Conservation (phyloP, 2,888 invertebrate genomes). For the Hirtodrosophila cameraria region DNA sequence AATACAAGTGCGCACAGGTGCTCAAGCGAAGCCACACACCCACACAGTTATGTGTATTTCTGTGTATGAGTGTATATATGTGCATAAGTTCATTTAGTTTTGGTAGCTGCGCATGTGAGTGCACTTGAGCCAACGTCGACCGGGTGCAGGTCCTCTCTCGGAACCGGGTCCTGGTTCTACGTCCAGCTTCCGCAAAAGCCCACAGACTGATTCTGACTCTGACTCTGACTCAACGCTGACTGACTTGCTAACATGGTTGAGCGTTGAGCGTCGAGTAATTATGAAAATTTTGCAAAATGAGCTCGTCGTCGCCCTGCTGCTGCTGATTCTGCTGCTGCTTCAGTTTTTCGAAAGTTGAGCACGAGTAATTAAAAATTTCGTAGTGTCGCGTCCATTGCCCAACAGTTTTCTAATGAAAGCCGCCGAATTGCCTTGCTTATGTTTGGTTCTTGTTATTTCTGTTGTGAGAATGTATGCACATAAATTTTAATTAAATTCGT, state of each 20-base stretch:
- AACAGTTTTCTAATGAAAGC: conserved; percentile 46
- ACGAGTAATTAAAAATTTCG: conserved; percentile 75
- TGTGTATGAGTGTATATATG: conserved; percentile 19
- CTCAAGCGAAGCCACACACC: conserved; percentile 62
- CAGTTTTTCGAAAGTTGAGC: conserved; percentile 68
- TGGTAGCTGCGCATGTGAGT: conserved; percentile 73
- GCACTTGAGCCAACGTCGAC: conserved; percentile 60
- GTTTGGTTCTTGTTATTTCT: conserved; percentile 36
- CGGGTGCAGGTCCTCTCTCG: conserved; percentile 24
- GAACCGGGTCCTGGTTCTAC: conserved; percentile 4
- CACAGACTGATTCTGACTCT: conserved; percentile 7
- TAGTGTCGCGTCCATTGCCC: conserved; percentile 63
- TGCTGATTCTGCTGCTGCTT: too few species aligned
- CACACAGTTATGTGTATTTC: conserved; percentile 18
- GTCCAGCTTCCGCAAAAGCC: conserved; percentile 31
- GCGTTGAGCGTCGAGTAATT: conserved; percentile 61
- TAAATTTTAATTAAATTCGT: conserved; percentile 77
- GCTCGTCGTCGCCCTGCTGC: conserved; percentile 54
- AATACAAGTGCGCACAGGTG: conserved; percentile 60
- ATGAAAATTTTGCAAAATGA: conserved; percentile 74
- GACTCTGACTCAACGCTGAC: conserved; percentile 33
- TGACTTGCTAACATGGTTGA: conserved; percentile 55
- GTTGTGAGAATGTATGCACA: conserved; percentile 33
- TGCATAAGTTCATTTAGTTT: conserved; percentile 67
- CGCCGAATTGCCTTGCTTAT: conserved; percentile 63